Conservation (phyloP, 2,113 vertebrate species). For the Zootoca vivipara region DNA sequence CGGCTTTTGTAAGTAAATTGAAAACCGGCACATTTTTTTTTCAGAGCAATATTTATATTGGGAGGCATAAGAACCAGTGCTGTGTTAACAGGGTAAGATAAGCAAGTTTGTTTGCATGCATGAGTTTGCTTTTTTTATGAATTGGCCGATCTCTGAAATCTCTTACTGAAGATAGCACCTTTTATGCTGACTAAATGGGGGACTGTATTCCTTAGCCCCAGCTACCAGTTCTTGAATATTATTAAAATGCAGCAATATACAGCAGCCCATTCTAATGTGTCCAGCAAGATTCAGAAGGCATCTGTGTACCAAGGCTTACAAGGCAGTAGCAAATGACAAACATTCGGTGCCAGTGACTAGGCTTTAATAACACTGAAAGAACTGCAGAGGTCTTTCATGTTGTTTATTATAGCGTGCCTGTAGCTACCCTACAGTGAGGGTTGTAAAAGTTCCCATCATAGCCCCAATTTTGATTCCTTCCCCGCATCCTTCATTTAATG, state of each 20-base stretch:
- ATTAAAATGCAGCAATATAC: constrained; percentile 47
- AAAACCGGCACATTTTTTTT: neutral
- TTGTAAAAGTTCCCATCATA: constrained; percentile 44
- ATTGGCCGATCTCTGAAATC: constrained; percentile 24
- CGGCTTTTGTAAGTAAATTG: neutral
- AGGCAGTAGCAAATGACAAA: constrained; percentile 54
- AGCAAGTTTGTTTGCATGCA: constrained; percentile 12
- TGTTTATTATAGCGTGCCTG: constrained; percentile 18
- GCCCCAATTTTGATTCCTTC: constrained; percentile 54
- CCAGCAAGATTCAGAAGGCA: constrained; percentile 45
- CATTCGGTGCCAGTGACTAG: constrained; percentile 40
- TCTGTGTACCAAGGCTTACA: constrained; percentile 41
- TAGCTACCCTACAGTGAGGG: constrained; percentile 7
- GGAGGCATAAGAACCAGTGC: constrained; percentile 7
- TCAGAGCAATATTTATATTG: neutral
- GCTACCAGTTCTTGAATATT: constrained; percentile 58
- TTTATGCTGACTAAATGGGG: constrained; percentile 40
- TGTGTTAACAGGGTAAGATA: neutral
- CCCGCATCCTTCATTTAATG: constrained; percentile 37
- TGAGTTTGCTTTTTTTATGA: neutral
- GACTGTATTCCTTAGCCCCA: constrained; percentile 43
- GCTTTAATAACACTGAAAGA: constrained; percentile 44
- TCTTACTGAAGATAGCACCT: constrained; percentile 31
- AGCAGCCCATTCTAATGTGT: constrained; percentile 44
- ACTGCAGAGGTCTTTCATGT: constrained; percentile 35